Conservation (phyloP, 2,888 invertebrate genomes). For the Drosophila prolongata region DNA sequence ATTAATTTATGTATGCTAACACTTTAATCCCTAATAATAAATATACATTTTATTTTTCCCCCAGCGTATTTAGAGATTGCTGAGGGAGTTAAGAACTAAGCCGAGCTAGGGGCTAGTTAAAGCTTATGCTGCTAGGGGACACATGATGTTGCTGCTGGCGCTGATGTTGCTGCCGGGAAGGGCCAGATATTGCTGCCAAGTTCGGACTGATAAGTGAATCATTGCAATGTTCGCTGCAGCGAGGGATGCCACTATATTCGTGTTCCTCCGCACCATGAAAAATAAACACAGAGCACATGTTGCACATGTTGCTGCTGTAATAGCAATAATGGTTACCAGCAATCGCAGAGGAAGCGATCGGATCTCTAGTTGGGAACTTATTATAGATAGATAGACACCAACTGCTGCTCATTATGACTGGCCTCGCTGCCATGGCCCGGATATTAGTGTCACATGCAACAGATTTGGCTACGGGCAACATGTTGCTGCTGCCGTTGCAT, state of each 20-base stretch:
- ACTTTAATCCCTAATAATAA: no score
- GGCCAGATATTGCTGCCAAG: constrained; percentile 1
- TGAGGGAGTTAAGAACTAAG: constrained; percentile 24
- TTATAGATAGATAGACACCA: constrained; percentile 36
- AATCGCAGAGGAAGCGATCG: constrained; percentile 30
- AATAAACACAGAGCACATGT: constrained; percentile 34
- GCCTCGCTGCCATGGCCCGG: constrained; percentile 58
- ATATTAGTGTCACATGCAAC: constrained; percentile 77
- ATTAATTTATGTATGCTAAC: no score
- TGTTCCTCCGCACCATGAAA: constrained; percentile 10
- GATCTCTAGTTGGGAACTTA: constrained; percentile 33
- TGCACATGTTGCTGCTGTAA: constrained; percentile 27
- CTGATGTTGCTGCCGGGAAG: constrained; percentile 7
- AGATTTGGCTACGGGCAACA: constrained; percentile 76
- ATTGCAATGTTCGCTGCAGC: constrained; percentile 9
- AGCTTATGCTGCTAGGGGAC: constrained; percentile 28
- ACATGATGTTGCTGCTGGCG: constrained; percentile 18
- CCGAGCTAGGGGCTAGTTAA: constrained; percentile 19
- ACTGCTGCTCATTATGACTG: constrained; percentile 53
- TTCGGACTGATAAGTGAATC: constrained; percentile 31
- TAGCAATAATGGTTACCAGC: constrained; percentile 31
- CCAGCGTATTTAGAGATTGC: constrained; percentile 41
- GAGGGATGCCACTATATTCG: constrained; percentile 28
- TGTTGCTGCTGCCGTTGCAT: constrained; percentile 62
- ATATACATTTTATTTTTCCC: background rate